Percentiles rank a stretch among this genome's conserved stretches.
Evolutionary conservation across 2,113 vertebrate genomes (phyloP).

Genomic region (Platanista minor): DNA sequence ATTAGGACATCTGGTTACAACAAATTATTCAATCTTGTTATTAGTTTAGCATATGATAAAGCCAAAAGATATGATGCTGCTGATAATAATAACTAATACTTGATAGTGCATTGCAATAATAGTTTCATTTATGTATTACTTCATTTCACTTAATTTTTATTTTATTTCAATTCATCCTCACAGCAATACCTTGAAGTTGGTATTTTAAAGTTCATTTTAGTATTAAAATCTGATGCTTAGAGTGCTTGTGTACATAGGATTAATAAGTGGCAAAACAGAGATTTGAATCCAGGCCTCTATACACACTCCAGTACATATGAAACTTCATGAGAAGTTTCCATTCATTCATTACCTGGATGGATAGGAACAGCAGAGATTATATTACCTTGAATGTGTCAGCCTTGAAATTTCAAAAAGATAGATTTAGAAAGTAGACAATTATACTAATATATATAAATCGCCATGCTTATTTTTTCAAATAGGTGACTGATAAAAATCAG

Average conservation of each 20-base stretch:
- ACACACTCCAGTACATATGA: neutral
- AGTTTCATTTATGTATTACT: neutral
- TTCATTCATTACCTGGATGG: neutral
- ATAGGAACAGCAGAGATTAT: neutral
- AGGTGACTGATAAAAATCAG: neutral
- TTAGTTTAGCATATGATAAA: neutral
- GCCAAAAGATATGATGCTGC: neutral
- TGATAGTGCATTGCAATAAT: neutral
- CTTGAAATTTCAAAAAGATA: slow-evolving; percentile 4
- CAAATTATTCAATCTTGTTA: neutral
- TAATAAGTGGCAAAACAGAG: neutral
- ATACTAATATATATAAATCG: neutral
- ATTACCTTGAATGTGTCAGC: neutral
- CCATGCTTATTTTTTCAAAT: neutral
- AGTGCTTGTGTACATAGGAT: neutral
- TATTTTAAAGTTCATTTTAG: neutral
- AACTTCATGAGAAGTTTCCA: neutral
- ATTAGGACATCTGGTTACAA: neutral
- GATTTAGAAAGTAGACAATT: neutral
- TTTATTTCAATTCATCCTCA: neutral
- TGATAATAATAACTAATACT: neutral
- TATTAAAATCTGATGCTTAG: neutral
- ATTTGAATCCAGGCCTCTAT: neutral
- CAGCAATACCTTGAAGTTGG: neutral
- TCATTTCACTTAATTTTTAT: neutral